Conservation (phyloP, 1,140 invertebrate genomes). For the Eumaeus atala region DNA sequence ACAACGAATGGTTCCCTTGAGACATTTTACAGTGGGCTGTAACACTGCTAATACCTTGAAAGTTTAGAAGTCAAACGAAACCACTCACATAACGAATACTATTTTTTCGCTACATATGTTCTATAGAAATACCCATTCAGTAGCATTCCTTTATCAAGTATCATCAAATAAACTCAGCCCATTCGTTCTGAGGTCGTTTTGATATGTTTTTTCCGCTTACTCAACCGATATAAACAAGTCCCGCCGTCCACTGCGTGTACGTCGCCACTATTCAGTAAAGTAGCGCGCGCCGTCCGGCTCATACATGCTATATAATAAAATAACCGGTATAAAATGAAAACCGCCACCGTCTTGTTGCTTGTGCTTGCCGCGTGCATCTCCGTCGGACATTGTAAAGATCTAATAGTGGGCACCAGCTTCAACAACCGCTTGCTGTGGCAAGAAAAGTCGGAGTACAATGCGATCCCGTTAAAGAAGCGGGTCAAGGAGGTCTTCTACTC, state of each 20-base stretch:
- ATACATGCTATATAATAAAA: conserved; percentile 26
- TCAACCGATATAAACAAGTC: background rate
- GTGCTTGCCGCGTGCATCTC: conserved; percentile 38
- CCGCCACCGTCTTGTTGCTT: conserved; percentile 34
- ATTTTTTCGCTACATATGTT: too few species aligned
- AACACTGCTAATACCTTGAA: too few species aligned
- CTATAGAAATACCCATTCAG: too few species aligned
- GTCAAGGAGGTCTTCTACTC: conserved; percentile 64
- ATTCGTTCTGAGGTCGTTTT: background rate
- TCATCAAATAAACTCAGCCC: background rate
- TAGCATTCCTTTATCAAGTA: too few species aligned
- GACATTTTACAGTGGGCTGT: too few species aligned
- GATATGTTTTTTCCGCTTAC: conserved; percentile 6
- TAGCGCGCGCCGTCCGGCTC: conserved; percentile 27
- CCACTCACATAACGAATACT: too few species aligned
- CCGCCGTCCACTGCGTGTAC: conserved; percentile 13
- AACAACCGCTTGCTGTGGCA: conserved; percentile 54
- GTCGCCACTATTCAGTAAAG: conserved; percentile 38
- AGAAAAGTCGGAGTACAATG: conserved; percentile 58
- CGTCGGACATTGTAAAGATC: conserved; percentile 48
- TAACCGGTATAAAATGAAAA: conserved; percentile 42
- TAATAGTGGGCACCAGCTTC: conserved; percentile 61
- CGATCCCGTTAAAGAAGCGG: conserved; percentile 59
- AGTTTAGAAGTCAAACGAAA: too few species aligned
- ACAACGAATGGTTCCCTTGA: too few species aligned